A percentile compares a stretch with the other conserved stretches of the same genome.
These are phyloP conservation scores for Limnephilus rhombicus DNA, from an alignment of 2,888 invertebrate species.

Conservation along the genomic window DNA sequence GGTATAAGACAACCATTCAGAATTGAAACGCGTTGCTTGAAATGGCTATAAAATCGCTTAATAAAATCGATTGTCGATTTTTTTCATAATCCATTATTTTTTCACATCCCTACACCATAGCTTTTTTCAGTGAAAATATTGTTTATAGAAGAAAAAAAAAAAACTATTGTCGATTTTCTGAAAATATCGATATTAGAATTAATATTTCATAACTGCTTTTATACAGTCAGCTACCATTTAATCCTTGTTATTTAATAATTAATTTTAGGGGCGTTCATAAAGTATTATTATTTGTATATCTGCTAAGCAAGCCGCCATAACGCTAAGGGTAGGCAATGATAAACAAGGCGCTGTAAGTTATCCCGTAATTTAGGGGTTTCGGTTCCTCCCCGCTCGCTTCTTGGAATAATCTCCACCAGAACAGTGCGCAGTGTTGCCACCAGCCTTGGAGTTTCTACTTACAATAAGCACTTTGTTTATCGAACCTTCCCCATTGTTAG, in stretches of 20 bases:
- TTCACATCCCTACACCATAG: too few species aligned
- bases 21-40: too few species aligned
- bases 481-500: not conserved
- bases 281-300: slow-evolving; percentile 16
- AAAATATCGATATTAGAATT: not conserved
- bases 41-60: too few species aligned
- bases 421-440: not conserved
- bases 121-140: too few species aligned
- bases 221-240: not conserved
- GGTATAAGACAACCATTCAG: too few species aligned
- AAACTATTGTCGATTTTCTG: too few species aligned
- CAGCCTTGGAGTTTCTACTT: slow-evolving; percentile 1
- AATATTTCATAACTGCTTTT: not conserved
- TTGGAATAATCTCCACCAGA: not conserved
- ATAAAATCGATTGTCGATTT: too few species aligned
- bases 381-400: slow-evolving; percentile 4
- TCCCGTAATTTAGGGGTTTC: slow-evolving; percentile 12
- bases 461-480: not conserved
- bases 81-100: too few species aligned
- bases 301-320: not conserved
- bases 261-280: not conserved
- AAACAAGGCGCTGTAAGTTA: slow-evolving; percentile 16
- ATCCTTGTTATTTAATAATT: not conserved
- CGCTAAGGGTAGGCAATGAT: slow-evolving; percentile 20
- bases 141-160: too few species aligned